Percentiles rank a stretch among this genome's conserved stretches.
Conservation (phyloP, 2,113 vertebrate genomes). For the Serinus canaria region DNA sequence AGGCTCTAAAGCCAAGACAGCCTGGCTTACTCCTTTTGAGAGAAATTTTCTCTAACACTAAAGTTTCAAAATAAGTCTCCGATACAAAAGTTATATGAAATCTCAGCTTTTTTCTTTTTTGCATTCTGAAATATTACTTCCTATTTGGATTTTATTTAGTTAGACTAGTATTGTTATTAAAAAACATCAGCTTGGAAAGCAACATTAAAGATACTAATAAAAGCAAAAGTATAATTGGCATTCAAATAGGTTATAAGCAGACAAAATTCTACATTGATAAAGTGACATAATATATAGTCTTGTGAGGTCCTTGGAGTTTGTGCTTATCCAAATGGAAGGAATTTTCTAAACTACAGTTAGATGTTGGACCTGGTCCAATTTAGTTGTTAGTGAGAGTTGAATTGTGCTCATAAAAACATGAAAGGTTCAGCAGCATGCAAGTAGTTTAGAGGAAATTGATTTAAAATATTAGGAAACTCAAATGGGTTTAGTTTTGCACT, state of each 20-base stretch:
- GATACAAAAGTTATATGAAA: background rate
- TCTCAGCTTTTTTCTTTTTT: background rate
- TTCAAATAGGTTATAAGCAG: background rate
- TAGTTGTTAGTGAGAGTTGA: background rate
- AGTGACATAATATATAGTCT: background rate
- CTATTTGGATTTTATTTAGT: background rate
- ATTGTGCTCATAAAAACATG: background rate
- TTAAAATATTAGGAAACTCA: background rate
- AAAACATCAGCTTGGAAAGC: background rate
- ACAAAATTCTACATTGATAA: background rate
- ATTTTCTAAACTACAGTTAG: background rate
- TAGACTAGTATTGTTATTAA: background rate
- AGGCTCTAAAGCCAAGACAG: background rate
- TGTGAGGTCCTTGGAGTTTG: background rate
- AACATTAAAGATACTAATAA: background rate
- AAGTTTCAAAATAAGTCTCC: background rate
- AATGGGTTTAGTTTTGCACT: background rate
- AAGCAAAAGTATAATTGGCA: background rate
- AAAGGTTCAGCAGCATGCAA: background rate
- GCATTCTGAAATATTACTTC: background rate
- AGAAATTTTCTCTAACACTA: background rate
- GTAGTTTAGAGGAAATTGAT: background rate
- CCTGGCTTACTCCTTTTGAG: background rate
- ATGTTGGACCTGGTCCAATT: background rate
- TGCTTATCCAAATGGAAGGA: background rate